Percentiles rank a stretch among this genome's conserved stretches.
Evolutionary conservation across 2,888 invertebrate genomes (phyloP).

Genomic region (Litoditis marina): DNA sequence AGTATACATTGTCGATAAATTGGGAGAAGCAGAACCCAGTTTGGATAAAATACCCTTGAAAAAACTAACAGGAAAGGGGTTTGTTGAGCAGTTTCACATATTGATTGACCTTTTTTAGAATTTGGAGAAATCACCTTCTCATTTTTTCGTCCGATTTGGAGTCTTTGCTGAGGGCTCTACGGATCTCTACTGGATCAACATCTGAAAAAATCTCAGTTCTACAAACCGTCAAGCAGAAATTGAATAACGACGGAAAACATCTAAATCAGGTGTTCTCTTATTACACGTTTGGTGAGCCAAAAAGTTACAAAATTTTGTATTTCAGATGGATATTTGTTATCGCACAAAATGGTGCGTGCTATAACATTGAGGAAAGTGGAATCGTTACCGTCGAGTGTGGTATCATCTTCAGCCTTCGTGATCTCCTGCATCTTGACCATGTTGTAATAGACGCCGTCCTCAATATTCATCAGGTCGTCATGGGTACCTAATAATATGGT

Average conservation of each 20-base stretch:
- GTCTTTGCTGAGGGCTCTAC: conserved; percentile 20
- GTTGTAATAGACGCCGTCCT: conserved; percentile 72
- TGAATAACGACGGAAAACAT: not conserved
- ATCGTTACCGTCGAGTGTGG: conserved; percentile 38
- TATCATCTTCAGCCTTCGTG: conserved; percentile 42
- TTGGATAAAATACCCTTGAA: too few relatives aligned
- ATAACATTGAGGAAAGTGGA: conserved; percentile 19
- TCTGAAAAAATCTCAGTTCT: conserved; percentile 30
- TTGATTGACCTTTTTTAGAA: too few relatives aligned
- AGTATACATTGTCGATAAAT: too few relatives aligned
- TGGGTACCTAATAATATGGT: conserved; percentile 72
- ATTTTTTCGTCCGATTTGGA: conserved; percentile 28
- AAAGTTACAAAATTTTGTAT: not conserved
- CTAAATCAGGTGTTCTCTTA: not conserved
- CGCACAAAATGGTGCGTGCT: too few relatives aligned
- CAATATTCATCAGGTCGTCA: conserved; percentile 68
- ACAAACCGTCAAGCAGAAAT: not conserved
- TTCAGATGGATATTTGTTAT: too few relatives aligned
- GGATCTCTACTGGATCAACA: conserved; percentile 24
- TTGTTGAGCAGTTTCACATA: too few relatives aligned
- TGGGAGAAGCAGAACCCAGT: too few relatives aligned
- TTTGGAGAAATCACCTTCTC: conserved; percentile 22
- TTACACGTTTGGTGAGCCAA: not conserved
- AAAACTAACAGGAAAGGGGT: too few relatives aligned
- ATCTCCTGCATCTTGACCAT: conserved; percentile 62